Evolutionary conservation across 2,888 invertebrate species (phyloP).

Genomic region (Cheilosia variabilis): DNA sequence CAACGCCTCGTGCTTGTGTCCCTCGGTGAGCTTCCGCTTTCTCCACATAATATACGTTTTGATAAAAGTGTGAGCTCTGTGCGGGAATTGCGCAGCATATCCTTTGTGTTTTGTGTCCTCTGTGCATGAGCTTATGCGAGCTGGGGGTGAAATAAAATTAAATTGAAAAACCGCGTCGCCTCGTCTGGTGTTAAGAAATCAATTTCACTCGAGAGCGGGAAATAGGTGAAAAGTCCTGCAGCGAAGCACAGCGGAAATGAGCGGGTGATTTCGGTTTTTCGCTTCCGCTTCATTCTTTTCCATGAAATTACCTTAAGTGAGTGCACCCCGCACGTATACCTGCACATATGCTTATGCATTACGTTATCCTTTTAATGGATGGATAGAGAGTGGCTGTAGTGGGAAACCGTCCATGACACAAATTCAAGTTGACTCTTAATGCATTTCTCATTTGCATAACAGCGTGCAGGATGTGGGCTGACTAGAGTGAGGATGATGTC

Average conservation of each 20-base stretch:
- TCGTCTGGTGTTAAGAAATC: conserved; percentile 46
- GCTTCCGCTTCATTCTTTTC: conserved; percentile 16
- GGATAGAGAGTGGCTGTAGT: neutral
- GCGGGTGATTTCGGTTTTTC: conserved; percentile 44
- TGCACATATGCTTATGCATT: conserved; percentile 36
- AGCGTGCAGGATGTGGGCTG: conserved; percentile 11
- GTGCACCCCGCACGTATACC: conserved; percentile 32
- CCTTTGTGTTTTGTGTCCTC: conserved; percentile 37
- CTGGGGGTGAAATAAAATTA: conserved; percentile 43
- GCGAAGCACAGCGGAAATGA: conserved; percentile 51
- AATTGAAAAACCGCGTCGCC: conserved; percentile 41
- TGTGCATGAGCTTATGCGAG: conserved; percentile 24
- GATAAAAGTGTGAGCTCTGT: conserved; percentile 2
- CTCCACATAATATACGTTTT: neutral
- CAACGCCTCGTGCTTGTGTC: neutral
- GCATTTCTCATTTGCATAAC: conserved; percentile 67
- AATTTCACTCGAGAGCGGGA: conserved; percentile 20
- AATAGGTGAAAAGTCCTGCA: conserved; percentile 54
- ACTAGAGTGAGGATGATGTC: conserved; percentile 2
- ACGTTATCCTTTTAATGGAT: conserved; percentile 61
- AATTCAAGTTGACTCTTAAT: conserved; percentile 70
- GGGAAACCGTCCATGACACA: conserved; percentile 66
- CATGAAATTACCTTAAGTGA: conserved; percentile 68
- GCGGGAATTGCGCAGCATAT: conserved; percentile 49
- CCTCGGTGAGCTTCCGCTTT: conserved; percentile 31